Conservation (phyloP, 2,113 vertebrate species). For the Cromileptes altivelis region DNA sequence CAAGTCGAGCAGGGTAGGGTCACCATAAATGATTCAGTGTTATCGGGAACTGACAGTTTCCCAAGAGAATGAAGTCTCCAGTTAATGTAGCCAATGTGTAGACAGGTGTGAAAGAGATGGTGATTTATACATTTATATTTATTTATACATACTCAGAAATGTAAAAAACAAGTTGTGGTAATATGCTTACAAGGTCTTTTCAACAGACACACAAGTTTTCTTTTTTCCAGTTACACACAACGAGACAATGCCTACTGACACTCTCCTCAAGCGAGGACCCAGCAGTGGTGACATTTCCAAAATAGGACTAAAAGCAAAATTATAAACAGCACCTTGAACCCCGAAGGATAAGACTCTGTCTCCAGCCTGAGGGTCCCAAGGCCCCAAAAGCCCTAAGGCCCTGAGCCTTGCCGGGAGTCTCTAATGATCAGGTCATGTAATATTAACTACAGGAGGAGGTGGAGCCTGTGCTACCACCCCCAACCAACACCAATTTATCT, state of each 20-base stretch:
- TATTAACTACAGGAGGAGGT: slow-evolving; percentile 46
- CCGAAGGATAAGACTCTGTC: background rate
- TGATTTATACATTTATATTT: too few species aligned
- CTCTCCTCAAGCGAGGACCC: background rate
- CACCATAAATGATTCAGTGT: background rate
- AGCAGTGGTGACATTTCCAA: background rate
- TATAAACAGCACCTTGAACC: background rate
- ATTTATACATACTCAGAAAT: background rate
- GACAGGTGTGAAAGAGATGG: background rate
- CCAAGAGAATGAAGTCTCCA: background rate
- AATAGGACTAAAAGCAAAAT: slow-evolving; percentile 2
- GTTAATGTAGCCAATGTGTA: background rate
- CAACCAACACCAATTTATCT: slow-evolving; percentile 1
- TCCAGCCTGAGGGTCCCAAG: background rate
- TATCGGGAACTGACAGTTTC: background rate
- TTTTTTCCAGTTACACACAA: background rate
- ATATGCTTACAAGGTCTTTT: background rate
- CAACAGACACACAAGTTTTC: background rate
- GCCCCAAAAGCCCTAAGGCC: slow-evolving; percentile 18
- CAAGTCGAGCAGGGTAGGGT: background rate
- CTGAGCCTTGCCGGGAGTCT: background rate
- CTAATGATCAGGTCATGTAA: slow-evolving; percentile 65
- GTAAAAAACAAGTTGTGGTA: background rate
- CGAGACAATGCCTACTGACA: background rate
- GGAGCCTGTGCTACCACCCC: background rate